Evolutionary conservation across 1,140 invertebrate genomes (phyloP).

Genomic region (Drosophila bipectinata): DNA sequence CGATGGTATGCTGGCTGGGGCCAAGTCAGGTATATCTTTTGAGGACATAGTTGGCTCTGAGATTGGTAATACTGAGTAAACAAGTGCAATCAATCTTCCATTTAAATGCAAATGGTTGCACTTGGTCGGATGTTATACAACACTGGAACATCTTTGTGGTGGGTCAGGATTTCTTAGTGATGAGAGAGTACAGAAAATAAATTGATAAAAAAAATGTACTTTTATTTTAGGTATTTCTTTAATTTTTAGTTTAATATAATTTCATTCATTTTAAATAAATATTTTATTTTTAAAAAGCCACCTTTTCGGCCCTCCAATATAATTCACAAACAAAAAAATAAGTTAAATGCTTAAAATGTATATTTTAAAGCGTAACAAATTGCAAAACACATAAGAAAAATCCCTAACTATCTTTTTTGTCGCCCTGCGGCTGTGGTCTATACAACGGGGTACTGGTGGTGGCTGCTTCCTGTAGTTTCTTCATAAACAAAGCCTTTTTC

Average conservation of each 20-base stretch:
- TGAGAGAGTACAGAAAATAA: background rate
- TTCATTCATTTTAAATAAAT: background rate
- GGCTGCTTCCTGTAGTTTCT: conserved; percentile 71
- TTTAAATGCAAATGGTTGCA: background rate
- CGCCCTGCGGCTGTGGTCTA: conserved; percentile 13
- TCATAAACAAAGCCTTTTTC: conserved; percentile 67
- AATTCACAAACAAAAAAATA: background rate
- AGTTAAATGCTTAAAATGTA: conserved; percentile 33
- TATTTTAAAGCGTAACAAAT: conserved; percentile 43
- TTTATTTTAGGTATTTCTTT: background rate
- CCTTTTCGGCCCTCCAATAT: background rate
- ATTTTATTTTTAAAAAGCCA: background rate
- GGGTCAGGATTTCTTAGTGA: background rate
- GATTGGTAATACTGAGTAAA: background rate
- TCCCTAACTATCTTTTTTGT: conserved; percentile 57
- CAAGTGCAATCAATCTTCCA: background rate
- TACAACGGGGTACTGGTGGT: conserved; percentile 50
- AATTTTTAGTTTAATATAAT: background rate
- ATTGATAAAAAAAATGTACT: no score
- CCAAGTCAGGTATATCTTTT: conserved; percentile 38
- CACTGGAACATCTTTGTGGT: background rate
- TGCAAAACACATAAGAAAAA: background rate
- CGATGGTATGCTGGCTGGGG: conserved; percentile 24
- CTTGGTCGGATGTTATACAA: background rate
- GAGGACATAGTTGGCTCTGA: conserved; percentile 28